These are phyloP conservation scores for Danio jaintianensis DNA, from an alignment of 2,797 vertebrate species.

Conservation along the genomic window DNA sequence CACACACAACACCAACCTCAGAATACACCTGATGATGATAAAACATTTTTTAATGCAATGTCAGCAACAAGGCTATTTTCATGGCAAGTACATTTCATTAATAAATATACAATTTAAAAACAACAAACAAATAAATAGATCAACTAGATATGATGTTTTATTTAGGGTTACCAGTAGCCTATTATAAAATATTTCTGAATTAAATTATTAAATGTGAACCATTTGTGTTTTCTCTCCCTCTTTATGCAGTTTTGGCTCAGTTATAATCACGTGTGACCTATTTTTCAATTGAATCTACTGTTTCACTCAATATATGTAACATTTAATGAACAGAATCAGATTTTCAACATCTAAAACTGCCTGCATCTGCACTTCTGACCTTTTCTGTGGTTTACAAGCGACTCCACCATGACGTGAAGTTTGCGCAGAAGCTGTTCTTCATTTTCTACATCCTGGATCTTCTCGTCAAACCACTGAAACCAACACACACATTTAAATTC, in stretches of 20 bases:
- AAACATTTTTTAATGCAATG: no score
- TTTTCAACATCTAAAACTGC: neutral
- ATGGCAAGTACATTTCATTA: no score
- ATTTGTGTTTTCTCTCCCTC: no score
- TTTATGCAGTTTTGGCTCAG: no score
- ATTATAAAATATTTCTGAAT: no score
- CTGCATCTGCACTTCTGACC: conserved; percentile 73
- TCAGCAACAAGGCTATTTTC: no score
- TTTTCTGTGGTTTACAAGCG: conserved; percentile 92
- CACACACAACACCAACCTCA: neutral
- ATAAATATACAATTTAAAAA: no score
- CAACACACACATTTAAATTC: conserved; percentile 1
- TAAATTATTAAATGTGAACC: no score
- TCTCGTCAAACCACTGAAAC: conserved; percentile 97
- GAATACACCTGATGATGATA: no score
- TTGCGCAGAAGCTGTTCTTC: conserved; percentile 94
- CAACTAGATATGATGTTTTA: no score
- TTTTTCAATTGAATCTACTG: neutral
- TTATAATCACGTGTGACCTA: neutral
- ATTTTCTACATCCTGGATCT: conserved; percentile 94
- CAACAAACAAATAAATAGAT: no score
- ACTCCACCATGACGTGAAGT: conserved; percentile 89
- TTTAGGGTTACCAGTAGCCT: no score
- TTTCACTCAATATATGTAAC: neutral
- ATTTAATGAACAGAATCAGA: neutral